A percentile compares a stretch with the other conserved stretches of the same genome.
These are phyloP conservation scores for Diogma glabrata DNA, from an alignment of 2,888 invertebrate species.

Conservation along the genomic window DNA sequence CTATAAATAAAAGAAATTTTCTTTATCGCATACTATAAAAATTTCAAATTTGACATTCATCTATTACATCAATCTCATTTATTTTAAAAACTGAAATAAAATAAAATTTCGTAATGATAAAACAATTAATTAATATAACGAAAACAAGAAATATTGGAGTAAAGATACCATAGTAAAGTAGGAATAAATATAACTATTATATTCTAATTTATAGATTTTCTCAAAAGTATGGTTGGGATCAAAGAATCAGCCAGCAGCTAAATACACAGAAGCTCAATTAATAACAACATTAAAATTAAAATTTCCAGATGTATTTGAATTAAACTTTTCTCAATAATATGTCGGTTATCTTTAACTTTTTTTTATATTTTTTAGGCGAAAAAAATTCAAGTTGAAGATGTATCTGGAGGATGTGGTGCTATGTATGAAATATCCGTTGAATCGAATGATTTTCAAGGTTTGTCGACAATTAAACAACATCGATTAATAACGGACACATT, in stretches of 20 bases:
- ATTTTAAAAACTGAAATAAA: too few relatives aligned
- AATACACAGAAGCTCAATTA: constrained; percentile 17
- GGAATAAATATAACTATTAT: background rate
- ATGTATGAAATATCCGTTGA: constrained; percentile 65
- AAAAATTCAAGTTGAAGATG: constrained; percentile 51
- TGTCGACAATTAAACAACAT: constrained; percentile 62
- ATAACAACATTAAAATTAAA: constrained; percentile 12
- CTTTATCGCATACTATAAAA: too few relatives aligned
- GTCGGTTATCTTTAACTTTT: background rate
- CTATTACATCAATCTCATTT: too few relatives aligned
- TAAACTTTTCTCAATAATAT: background rate
- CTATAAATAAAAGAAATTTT: too few relatives aligned
- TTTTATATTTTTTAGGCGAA: constrained; percentile 15
- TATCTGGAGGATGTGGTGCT: constrained; percentile 71
- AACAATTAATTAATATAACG: too few relatives aligned
- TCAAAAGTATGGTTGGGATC: constrained; percentile 18
- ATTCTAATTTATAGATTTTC: constrained; percentile 13
- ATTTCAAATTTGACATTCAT: too few relatives aligned
- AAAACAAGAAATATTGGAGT: too few relatives aligned
- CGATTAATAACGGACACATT: constrained; percentile 58
- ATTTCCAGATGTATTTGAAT: constrained; percentile 17
- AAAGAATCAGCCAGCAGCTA: constrained; percentile 9
- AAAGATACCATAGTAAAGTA: too few relatives aligned
- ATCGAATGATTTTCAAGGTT: constrained; percentile 55
- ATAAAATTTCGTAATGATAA: too few relatives aligned